phyloP scores from a whole-genome alignment of 1,140 invertebrate species.

The Heliconius congener region DNA sequence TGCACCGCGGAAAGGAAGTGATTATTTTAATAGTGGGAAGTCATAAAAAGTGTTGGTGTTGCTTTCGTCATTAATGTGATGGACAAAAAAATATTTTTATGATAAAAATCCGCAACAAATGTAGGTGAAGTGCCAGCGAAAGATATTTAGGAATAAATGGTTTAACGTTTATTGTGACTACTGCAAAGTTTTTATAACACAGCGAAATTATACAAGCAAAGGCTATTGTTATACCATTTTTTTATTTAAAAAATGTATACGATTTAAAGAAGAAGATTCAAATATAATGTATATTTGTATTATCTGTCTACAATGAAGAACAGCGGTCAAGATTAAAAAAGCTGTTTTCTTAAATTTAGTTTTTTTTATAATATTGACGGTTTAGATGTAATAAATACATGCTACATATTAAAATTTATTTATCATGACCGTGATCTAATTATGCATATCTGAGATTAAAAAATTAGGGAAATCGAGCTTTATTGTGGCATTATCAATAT shows the following conservation, averaged over 20 bases:
- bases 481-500: too few species aligned
- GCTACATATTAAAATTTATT: not conserved
- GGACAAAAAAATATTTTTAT: constrained; percentile 63
- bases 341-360: not conserved
- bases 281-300: not conserved
- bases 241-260: not conserved
- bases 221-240: not conserved
- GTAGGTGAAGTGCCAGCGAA: constrained; percentile 36
- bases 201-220: not conserved
- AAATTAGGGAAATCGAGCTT: too few species aligned
- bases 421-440: too few species aligned
- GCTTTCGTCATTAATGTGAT: constrained; percentile 68
- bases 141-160: constrained; percentile 26
- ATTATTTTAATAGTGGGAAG: constrained; percentile 75
- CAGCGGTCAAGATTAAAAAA: not conserved
- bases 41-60: constrained; percentile 63
- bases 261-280: not conserved
- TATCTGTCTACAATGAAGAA: not conserved
- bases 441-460: too few species aligned
- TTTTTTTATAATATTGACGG: too few species aligned
- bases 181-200: constrained; percentile 1
- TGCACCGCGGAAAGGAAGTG: constrained; percentile 58
- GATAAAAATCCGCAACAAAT: constrained; percentile 54
- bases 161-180: constrained; percentile 6
- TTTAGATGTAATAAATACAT: not conserved